Percentiles rank a stretch among this genome's conserved stretches.
phyloP scores from a whole-genome alignment of 2,113 vertebrate genomes.

The Phasianus colchicus region DNA sequence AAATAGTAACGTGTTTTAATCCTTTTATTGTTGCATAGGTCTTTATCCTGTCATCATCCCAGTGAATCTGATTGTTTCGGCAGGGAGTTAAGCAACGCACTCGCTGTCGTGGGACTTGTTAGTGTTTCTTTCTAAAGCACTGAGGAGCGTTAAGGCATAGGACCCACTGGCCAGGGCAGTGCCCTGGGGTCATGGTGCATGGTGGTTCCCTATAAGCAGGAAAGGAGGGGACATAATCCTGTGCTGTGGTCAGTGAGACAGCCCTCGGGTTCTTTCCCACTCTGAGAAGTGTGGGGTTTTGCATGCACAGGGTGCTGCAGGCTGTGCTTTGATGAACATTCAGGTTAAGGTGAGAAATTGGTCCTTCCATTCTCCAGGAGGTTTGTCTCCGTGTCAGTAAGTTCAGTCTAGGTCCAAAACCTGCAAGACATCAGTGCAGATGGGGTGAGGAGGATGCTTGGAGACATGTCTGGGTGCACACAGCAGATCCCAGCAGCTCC shows the following conservation, averaged over 20 bases:
- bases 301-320: neutral
- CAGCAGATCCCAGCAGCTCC: neutral
- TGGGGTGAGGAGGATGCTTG: neutral
- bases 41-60: neutral
- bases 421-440: rapidly evolving
- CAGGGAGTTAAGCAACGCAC: rapidly evolving
- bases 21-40: neutral
- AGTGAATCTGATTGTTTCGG: neutral
- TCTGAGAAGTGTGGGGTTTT: neutral
- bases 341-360: neutral
- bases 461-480: neutral
- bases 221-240: neutral
- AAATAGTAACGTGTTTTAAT: neutral
- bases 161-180: neutral
- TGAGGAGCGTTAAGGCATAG: neutral
- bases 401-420: neutral
- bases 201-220: neutral
- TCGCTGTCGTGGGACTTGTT: neutral
- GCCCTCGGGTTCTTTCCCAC: neutral
- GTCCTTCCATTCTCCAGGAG: neutral
- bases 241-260: rapidly evolving
- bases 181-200: neutral
- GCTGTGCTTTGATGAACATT: neutral
- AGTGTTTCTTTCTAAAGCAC: neutral
- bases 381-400: neutral